Evolutionary conservation across 2,797 vertebrate species (phyloP).

Genomic region (Acestrorhynchus altus): DNA sequence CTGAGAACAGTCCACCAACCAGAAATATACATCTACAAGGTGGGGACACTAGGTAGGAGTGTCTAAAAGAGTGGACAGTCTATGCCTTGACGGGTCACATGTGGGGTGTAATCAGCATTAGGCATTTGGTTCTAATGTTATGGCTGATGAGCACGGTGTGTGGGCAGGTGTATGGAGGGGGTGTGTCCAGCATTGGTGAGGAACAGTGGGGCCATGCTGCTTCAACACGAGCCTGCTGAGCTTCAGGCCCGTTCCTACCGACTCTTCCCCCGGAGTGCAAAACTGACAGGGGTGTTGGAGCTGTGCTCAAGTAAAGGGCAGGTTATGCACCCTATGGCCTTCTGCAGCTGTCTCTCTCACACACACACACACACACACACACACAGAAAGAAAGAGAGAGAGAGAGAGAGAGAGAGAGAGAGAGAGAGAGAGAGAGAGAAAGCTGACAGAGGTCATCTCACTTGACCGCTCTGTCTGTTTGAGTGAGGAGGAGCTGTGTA

Average conservation of each 20-base stretch:
- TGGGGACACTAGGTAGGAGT: no score
- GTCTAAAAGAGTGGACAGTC: no score
- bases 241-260: conserved; percentile 41
- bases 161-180: conserved; percentile 10
- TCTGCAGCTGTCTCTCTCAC: conserved; percentile 55
- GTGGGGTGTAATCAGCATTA: no score
- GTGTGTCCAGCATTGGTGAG: conserved; percentile 46
- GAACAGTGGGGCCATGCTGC: conserved; percentile 49
- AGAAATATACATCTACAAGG: no score
- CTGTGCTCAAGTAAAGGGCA: conserved; percentile 33
- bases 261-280: conserved; percentile 29
- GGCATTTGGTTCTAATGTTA: no score
- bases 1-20: no score
- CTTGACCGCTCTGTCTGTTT: conserved; percentile 43
- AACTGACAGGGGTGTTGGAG: conserved; percentile 26
- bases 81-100: no score
- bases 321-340: conserved; percentile 17
- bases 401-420: conserved; percentile 3
- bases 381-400: conserved; percentile 10
- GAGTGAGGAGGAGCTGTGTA: conserved; percentile 26
- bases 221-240: conserved; percentile 52
- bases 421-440: background rate
- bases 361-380: conserved; percentile 37
- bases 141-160: no score
- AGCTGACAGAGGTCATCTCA: conserved; percentile 49